phyloP scores from a whole-genome alignment of 2,113 vertebrate species.

The Macrotus californicus region DNA sequence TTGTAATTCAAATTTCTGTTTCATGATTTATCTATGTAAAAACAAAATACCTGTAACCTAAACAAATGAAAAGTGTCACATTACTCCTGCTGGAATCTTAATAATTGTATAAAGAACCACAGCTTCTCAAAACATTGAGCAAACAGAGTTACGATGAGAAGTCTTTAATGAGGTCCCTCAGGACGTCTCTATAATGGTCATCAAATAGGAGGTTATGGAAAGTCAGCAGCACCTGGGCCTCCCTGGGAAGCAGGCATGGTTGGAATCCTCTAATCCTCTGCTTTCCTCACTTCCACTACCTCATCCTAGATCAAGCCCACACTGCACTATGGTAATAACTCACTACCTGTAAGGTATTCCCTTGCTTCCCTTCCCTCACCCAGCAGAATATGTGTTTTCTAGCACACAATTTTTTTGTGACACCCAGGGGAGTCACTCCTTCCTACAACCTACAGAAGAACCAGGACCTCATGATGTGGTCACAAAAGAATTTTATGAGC shows the following conservation, averaged over 20 bases:
- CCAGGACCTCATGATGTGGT: not conserved
- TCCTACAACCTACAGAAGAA: not conserved
- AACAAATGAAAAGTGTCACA: not conserved
- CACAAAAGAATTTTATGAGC: not conserved
- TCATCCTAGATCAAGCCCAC: not conserved
- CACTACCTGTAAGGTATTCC: not conserved
- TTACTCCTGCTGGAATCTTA: not conserved
- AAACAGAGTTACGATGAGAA: not conserved
- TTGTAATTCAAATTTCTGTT: not conserved
- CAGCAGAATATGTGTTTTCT: not conserved
- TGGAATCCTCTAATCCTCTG: not conserved
- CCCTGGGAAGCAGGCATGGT: not conserved
- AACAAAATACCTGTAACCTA: not conserved
- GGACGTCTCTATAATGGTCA: not conserved
- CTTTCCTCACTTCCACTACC: not conserved
- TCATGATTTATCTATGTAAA: not conserved
- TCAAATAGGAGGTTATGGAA: not conserved
- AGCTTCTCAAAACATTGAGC: not conserved
- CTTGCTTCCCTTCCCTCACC: not conserved
- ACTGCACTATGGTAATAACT: not conserved
- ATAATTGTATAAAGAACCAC: not conserved
- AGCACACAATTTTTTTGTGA: not conserved
- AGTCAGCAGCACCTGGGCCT: not conserved
- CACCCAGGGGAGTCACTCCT: not conserved
- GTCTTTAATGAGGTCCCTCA: not conserved